Conservation (phyloP, 2,888 invertebrate species). For the Cryptosula pallasiana region DNA sequence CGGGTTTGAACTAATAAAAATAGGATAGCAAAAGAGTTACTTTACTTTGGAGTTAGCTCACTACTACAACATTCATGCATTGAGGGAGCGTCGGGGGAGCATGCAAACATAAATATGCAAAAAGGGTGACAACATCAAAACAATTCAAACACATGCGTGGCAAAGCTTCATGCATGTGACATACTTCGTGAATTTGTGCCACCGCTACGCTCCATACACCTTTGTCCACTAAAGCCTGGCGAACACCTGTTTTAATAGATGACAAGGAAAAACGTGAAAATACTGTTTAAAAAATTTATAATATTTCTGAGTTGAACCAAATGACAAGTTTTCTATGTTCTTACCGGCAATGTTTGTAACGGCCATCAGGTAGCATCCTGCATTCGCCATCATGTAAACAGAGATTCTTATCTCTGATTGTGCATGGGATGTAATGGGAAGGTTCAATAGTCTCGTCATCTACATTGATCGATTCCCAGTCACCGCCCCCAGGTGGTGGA, state of each 20-base stretch:
- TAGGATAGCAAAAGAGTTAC: too few relatives aligned
- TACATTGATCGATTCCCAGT: slow-evolving; percentile 7
- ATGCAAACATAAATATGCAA: too few relatives aligned
- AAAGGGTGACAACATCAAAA: too few relatives aligned
- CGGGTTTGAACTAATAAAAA: too few relatives aligned
- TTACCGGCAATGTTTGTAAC: slow-evolving; percentile 16
- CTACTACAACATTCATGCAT: too few relatives aligned
- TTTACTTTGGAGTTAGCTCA: too few relatives aligned
- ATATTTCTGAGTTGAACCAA: too few relatives aligned
- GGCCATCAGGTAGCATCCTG: slow-evolving; percentile 15
- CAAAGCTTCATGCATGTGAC: slow-evolving; percentile 8
- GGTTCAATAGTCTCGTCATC: neutral
- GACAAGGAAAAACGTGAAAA: too few relatives aligned
- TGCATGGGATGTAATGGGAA: slow-evolving; percentile 23
- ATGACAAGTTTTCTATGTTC: neutral
- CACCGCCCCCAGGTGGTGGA: neutral
- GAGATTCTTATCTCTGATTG: neutral
- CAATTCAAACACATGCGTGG: neutral
- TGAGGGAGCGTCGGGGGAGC: too few relatives aligned
- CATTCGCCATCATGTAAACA: slow-evolving; percentile 21
- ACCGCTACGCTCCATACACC: slow-evolving; percentile 21
- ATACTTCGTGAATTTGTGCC: neutral
- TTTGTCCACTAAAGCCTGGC: slow-evolving; percentile 17
- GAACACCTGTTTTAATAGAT: slow-evolving; percentile 20
- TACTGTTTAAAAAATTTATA: too few relatives aligned